Base-by-base conservation (phyloP, 2,888 invertebrate genomes). In the Carpatolechia fugitivella region DNA sequence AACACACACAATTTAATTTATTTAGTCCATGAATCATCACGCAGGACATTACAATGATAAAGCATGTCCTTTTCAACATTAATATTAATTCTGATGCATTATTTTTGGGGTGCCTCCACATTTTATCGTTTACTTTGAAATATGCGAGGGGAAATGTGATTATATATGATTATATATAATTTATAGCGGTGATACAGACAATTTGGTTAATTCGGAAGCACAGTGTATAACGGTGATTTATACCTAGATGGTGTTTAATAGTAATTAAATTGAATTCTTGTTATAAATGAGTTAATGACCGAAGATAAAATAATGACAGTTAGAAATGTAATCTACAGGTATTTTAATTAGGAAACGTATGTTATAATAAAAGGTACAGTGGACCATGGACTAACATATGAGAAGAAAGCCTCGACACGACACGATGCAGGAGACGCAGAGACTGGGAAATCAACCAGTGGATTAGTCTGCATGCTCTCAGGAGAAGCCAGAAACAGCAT, bases 11-110 rank as follows among this genome's bases (percentile, higher is more conserved):
- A 33, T 33, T 33, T 33, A 33, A 24, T 16, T 40, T 24, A n/a
- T 20, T 11, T 44, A 24, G 10, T 16, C 20, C 49, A 49, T 49
- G 49, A 49, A 49, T 49, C 47, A 47, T 16, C 47, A 10, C 4
- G 7, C 10, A 47, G 47, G 47, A 30, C 47, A 16, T 49, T 49
- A 54, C 59, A 60, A 64, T 65, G 64, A 65, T 62, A 65, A 62
- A 61, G 58, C 64, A 59, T 62, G 62, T 62, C 57, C 60, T 57
- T 48, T 55, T 59, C 56, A 54, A 60, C 65, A 62, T 64, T 61
- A 61, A 64, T 64, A 61, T 63, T 60, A 56, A 64, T 64, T 62
- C 64, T 58, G 65, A 64, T 62, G 54, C 63, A 64, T 65, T 63
- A 63, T 60, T 64, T 65, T 62, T 60, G 60, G 64, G 65, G 64